Conservation (phyloP, 2,888 invertebrate species). For the Carcina quercana region DNA sequence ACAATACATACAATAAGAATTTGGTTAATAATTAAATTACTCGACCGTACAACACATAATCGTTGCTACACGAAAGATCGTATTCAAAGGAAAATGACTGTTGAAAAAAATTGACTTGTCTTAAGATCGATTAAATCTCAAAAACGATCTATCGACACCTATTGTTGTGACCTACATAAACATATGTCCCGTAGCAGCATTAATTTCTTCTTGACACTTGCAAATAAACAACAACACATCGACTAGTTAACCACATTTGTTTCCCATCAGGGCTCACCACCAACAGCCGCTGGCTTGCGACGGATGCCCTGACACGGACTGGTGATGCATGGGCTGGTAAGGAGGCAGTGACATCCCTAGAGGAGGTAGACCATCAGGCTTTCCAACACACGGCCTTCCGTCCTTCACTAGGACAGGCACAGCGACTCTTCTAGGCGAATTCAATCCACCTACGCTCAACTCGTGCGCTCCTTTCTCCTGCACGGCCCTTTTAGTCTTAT, state of each 20-base stretch:
- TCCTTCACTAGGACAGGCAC: slow-evolving; percentile 96
- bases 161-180: too few relatives aligned
- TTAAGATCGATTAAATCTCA: too few relatives aligned
- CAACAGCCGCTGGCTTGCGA: slow-evolving; percentile 66
- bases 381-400: slow-evolving; percentile 90
- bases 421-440: slow-evolving; percentile 93
- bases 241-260: slow-evolving; percentile 54
- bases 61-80: too few relatives aligned
- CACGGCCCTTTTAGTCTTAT: slow-evolving; percentile 98
- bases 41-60: too few relatives aligned
- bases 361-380: slow-evolving; percentile 68
- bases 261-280: slow-evolving; percentile 60
- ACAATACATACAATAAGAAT: too few relatives aligned
- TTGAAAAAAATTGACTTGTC: too few relatives aligned
- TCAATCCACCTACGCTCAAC: slow-evolving; percentile 77
- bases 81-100: too few relatives aligned
- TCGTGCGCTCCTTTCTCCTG: slow-evolving; percentile 91
- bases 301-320: slow-evolving; percentile 48
- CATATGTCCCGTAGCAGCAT: background rate
- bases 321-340: slow-evolving; percentile 61
- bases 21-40: too few relatives aligned
- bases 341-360: slow-evolving; percentile 67
- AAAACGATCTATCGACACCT: too few relatives aligned
- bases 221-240: slow-evolving; percentile 24
- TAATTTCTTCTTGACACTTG: slow-evolving; percentile 1